Conservation (phyloP, 2,113 vertebrate genomes). For the Procavia capensis region DNA sequence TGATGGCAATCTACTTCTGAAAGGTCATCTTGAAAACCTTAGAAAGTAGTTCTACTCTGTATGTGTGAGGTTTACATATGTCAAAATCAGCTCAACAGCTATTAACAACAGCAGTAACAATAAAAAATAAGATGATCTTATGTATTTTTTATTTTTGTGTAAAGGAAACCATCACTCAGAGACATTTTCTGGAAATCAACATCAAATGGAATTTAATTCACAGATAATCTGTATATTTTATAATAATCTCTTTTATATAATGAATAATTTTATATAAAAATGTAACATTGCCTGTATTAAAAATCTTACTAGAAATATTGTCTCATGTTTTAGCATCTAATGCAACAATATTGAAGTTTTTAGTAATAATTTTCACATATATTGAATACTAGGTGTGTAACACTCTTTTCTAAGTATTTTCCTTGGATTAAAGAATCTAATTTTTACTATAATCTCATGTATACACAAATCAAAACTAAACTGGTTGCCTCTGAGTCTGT, state of each 20-base stretch:
- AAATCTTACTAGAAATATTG: background rate
- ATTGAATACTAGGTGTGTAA: background rate
- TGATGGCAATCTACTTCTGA: too few relatives aligned
- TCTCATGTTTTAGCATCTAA: background rate
- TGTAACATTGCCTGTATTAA: background rate
- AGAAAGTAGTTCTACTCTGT: too few relatives aligned
- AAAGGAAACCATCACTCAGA: background rate
- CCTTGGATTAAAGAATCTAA: background rate
- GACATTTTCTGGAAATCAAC: background rate
- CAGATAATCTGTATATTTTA: background rate
- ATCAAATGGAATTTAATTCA: background rate
- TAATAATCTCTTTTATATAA: background rate
- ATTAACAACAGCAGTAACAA: background rate
- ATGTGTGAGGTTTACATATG: too few relatives aligned
- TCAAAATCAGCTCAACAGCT: too few relatives aligned
- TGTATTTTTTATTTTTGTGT: conserved; percentile 18
- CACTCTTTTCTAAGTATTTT: background rate
- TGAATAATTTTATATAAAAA: background rate
- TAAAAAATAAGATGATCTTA: background rate
- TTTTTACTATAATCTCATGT: background rate
- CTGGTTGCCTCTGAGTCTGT: too few relatives aligned
- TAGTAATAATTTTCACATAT: background rate
- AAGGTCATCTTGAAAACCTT: too few relatives aligned
- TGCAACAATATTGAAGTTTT: background rate
- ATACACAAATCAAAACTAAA: too few relatives aligned